Conservation (phyloP, 2,113 vertebrate species). For the Penelope pileata region DNA sequence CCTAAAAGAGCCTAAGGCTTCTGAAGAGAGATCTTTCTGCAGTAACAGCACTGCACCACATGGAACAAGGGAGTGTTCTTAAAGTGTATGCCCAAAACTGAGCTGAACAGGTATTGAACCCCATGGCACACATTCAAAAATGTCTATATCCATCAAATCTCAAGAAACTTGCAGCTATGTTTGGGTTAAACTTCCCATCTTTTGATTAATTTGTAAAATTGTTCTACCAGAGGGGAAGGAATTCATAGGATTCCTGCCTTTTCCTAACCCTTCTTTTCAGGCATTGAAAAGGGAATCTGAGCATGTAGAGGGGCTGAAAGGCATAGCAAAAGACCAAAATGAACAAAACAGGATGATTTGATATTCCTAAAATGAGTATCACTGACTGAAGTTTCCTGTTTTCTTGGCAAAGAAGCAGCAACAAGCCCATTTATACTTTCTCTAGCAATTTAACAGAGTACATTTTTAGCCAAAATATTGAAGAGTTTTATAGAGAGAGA, state of each 20-base stretch:
- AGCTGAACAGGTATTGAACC: background rate
- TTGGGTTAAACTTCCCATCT: background rate
- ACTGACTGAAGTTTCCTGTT: background rate
- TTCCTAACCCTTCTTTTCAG: background rate
- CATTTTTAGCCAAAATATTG: background rate
- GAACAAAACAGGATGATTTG: background rate
- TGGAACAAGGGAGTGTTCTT: background rate
- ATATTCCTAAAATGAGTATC: background rate
- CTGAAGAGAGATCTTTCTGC: background rate
- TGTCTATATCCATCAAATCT: background rate
- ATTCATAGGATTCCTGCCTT: background rate
- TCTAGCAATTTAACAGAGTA: background rate
- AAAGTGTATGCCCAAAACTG: background rate
- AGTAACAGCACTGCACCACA: background rate
- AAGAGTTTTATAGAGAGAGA: background rate
- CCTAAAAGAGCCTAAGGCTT: background rate
- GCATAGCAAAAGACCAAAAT: background rate
- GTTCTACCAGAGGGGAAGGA: background rate
- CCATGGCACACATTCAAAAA: background rate
- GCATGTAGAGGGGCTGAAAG: background rate
- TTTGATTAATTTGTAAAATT: background rate
- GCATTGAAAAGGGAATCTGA: background rate
- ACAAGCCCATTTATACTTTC: background rate
- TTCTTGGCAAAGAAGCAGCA: background rate
- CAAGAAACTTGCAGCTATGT: background rate